Evolutionary conservation across 2,113 vertebrate genomes (phyloP), one percentile per base, ranked within the genome.

Genomic region (Sula dactylatra): DNA sequence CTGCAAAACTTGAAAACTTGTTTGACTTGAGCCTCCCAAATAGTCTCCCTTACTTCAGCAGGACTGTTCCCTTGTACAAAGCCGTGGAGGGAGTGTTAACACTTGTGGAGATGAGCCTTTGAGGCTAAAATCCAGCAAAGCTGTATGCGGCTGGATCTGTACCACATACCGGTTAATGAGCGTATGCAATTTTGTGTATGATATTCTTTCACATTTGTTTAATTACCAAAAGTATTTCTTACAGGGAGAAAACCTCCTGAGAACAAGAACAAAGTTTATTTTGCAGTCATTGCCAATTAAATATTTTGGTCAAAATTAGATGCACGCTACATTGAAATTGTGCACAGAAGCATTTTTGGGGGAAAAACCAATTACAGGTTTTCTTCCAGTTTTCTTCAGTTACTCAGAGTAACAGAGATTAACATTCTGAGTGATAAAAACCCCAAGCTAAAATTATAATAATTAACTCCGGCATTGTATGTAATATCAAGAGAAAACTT

Each of bases 401-500:
- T 55, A 94, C 38, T 83, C 11, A 50, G 58, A 72, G 76, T 82
- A 94, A 94, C 31, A 87, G 49, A 95, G 94, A 95, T 90, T 95
- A 97, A 93, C 24, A 80, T 83, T 94, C 65, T 86, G 65, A 94
- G 44, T 91, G 76, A 95, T 89, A 82, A 96, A 97, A 96, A 94
- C 70, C 16, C 31, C 1, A 0, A 74, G 17, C 83, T 95, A 94
- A 96, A 98, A 95, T 90, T 92, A 73, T 32, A 96, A 91, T 97
- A 93, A 97, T 97, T 97, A 97, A 85, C 36, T 95, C 83, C n/a
- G 14, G 86, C 65, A 95, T 84, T 80, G 74, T 64, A 92, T 90
- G 50, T 93, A 94, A 90, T 97, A 97, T 65, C 92, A 94, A 96
- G 95, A 97, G 97, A 95, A 98, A 96, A 96, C 64, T 93, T 97